Percentiles rank a stretch among this genome's conserved stretches.
These are phyloP conservation scores for Neoaliturus tenellus DNA, from an alignment of 2,888 invertebrate genomes.

Conservation along the genomic window DNA sequence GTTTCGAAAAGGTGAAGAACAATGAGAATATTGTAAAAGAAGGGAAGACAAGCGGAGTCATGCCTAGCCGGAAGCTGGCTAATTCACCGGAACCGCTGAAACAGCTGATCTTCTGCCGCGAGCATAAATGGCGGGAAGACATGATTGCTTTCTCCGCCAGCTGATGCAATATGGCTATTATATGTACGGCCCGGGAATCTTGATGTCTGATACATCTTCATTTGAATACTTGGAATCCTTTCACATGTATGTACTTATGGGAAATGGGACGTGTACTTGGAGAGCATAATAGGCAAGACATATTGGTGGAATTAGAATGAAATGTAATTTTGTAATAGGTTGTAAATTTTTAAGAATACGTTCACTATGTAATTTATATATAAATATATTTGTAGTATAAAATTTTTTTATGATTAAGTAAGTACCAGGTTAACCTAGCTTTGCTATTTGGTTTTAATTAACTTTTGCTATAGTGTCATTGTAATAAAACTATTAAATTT, in stretches of 20 bases:
- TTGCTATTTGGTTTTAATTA: too few relatives aligned
- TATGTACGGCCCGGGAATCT: background rate
- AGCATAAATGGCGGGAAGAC: background rate
- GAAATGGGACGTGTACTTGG: too few relatives aligned
- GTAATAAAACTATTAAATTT: too few relatives aligned
- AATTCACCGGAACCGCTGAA: constrained; percentile 5
- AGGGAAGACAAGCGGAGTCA: background rate
- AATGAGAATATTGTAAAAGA: background rate
- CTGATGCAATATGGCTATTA: constrained; percentile 15
- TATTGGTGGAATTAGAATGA: too few relatives aligned
- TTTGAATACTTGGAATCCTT: background rate
- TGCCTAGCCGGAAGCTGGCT: background rate
- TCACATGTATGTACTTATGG: background rate
- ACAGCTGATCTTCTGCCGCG: background rate
- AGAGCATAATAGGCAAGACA: too few relatives aligned
- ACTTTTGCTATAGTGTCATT: too few relatives aligned
- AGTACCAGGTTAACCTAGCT: too few relatives aligned
- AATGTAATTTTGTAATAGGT: too few relatives aligned
- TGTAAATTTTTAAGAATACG: too few relatives aligned
- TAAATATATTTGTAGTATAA: too few relatives aligned
- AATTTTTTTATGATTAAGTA: too few relatives aligned
- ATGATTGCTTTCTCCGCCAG: constrained; percentile 8
- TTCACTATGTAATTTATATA: too few relatives aligned
- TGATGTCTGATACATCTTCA: background rate
- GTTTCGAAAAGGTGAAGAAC: background rate